These are phyloP conservation scores for Mnemiopsis leidyi DNA, from an alignment of 37 sponge, comb jelly and placozoan species.

Conservation along the genomic window DNA sequence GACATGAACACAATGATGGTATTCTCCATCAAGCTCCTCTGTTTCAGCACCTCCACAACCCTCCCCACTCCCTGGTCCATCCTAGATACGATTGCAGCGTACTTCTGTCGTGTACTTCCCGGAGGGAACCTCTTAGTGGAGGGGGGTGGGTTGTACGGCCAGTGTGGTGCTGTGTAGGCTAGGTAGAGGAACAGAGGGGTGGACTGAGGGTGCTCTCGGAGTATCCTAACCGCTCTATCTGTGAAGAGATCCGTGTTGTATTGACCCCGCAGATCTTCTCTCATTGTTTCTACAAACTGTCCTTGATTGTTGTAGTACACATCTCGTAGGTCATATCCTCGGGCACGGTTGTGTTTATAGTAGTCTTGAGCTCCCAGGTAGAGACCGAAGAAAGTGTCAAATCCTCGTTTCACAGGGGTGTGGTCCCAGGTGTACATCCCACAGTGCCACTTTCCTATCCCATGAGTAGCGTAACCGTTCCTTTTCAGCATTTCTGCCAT, in stretches of 20 bases:
- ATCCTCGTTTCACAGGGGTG: constrained; percentile 13
- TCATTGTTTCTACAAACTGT: neutral
- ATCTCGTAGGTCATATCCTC: neutral
- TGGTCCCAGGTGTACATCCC: constrained; percentile 22
- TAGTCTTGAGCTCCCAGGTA: constrained; percentile 10
- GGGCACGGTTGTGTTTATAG: neutral
- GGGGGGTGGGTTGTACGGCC: neutral
- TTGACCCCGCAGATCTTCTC: neutral
- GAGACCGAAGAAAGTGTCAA: constrained; percentile 48
- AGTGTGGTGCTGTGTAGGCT: constrained; percentile 41
- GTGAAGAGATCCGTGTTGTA: constrained; percentile 26
- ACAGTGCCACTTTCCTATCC: constrained; percentile 45
- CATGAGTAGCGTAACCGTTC: constrained; percentile 43
- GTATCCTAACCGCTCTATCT: neutral
- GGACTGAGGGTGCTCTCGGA: neutral
- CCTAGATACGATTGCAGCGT: neutral
- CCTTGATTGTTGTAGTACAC: neutral
- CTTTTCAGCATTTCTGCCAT: constrained; percentile 51
- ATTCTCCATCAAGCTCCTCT: neutral
- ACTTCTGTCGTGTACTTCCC: neutral
- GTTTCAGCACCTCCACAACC: constrained; percentile 2
- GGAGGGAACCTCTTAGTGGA: no score
- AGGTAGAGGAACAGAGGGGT: constrained; percentile 35
- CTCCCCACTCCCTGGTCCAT: constrained; percentile 20
- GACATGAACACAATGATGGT: constrained; percentile 4